A percentile compares a stretch with the other conserved stretches of the same genome.
These are phyloP conservation scores for Cuculus canorus DNA, from an alignment of 2,797 vertebrate genomes.

Conservation along the genomic window DNA sequence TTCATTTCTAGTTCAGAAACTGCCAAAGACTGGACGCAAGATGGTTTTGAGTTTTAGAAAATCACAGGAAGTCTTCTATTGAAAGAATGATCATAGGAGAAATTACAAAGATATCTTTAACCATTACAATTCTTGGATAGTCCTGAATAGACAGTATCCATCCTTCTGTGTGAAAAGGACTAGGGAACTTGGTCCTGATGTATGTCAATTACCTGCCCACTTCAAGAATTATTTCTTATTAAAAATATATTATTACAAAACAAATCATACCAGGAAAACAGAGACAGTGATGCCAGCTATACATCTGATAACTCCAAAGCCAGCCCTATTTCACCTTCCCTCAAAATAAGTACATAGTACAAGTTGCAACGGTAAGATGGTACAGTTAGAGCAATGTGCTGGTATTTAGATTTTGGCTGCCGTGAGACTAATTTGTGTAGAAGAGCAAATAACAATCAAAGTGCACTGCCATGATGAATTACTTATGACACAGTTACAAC, in stretches of 20 bases:
- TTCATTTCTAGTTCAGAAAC: background rate
- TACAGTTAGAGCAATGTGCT: fast-evolving
- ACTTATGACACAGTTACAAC: background rate
- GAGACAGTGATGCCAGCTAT: background rate
- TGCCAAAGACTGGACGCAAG: background rate
- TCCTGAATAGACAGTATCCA: background rate
- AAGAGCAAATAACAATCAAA: background rate
- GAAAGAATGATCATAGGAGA: background rate
- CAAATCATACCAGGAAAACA: background rate
- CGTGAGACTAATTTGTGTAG: background rate
- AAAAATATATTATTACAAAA: background rate
- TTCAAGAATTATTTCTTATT: background rate
- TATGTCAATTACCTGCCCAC: background rate
- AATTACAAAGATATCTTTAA: background rate
- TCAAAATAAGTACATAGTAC: background rate
- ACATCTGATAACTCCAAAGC: fast-evolving
- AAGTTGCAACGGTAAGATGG: background rate
- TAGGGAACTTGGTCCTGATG: background rate
- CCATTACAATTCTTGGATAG: background rate
- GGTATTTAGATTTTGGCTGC: background rate
- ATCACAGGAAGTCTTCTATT: background rate
- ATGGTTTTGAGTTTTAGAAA: background rate
- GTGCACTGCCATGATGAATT: background rate
- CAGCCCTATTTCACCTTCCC: background rate
- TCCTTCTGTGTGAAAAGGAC: background rate